Evolutionary conservation across 2,797 vertebrate genomes (phyloP).

Genomic region (Dromococcyx pavoninus): DNA sequence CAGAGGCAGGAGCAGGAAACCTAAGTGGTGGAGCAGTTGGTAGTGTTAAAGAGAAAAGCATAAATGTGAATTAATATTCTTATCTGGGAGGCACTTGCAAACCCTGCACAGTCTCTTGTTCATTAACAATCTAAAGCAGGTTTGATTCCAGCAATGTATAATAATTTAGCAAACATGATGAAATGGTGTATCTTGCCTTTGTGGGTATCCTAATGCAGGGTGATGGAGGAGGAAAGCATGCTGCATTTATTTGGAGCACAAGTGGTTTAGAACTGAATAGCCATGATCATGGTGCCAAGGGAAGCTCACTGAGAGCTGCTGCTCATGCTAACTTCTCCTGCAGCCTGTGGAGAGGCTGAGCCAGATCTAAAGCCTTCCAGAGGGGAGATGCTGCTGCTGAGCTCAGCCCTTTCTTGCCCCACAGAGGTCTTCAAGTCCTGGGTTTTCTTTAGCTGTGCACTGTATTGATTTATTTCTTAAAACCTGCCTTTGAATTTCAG

Average conservation of each 20-base stretch:
- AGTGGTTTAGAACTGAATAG: not conserved
- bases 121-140: not conserved
- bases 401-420: not conserved
- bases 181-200: not conserved
- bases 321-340: not conserved
- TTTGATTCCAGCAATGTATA: not conserved
- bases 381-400: accelerated
- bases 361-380: not conserved
- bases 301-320: not conserved
- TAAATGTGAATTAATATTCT: not conserved
- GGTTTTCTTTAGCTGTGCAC: not conserved
- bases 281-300: not conserved
- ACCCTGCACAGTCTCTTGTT: not conserved
- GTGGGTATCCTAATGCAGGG: not conserved
- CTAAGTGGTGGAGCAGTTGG: not conserved
- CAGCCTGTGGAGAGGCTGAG: not conserved
- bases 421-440: not conserved
- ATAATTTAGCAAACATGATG: not conserved
- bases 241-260: not conserved
- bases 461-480: not conserved
- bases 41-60: not conserved
- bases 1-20: not conserved
- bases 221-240: not conserved
- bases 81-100: not conserved
- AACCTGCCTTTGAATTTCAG: not conserved